These are phyloP conservation scores for Phyllotis vaccarum DNA, from an alignment of 2,797 vertebrate species.

Conservation along the genomic window DNA sequence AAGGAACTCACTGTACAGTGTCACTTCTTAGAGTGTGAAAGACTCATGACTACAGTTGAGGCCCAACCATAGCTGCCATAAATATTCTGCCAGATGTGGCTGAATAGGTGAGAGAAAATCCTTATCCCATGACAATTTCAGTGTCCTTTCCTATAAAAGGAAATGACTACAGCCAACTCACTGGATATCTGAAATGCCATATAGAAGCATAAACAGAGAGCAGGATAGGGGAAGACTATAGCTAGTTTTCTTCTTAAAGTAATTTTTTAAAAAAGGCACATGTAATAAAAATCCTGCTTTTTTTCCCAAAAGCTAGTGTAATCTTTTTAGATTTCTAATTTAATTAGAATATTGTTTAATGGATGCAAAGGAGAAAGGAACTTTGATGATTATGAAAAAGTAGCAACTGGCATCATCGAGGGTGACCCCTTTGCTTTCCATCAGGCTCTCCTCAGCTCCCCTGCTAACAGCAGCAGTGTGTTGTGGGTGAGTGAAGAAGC, in stretches of 20 bases:
- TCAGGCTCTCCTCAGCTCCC: not conserved
- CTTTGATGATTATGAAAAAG: not conserved
- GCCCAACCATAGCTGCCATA: not conserved
- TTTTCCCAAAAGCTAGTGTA: not conserved
- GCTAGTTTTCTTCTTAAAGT: not conserved
- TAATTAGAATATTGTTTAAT: not conserved
- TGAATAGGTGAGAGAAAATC: conserved; percentile 33
- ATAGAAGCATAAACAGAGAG: not conserved
- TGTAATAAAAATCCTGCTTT: not conserved
- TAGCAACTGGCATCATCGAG: not conserved
- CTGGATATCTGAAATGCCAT: not conserved
- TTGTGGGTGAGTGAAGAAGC: not conserved
- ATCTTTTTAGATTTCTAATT: not conserved
- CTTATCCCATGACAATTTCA: not conserved
- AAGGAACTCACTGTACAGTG: not conserved
- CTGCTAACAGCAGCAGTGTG: not conserved
- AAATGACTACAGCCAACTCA: not conserved
- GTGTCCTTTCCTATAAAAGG: not conserved
- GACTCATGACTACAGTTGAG: not conserved
- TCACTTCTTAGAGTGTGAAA: not conserved
- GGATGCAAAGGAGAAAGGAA: not conserved
- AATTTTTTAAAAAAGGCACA: not conserved
- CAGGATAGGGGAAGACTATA: not conserved
- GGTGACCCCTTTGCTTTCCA: not conserved
- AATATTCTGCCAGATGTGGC: not conserved